phyloP scores from a whole-genome alignment of 2,888 invertebrate genomes.

The Leucophora obtusa region DNA sequence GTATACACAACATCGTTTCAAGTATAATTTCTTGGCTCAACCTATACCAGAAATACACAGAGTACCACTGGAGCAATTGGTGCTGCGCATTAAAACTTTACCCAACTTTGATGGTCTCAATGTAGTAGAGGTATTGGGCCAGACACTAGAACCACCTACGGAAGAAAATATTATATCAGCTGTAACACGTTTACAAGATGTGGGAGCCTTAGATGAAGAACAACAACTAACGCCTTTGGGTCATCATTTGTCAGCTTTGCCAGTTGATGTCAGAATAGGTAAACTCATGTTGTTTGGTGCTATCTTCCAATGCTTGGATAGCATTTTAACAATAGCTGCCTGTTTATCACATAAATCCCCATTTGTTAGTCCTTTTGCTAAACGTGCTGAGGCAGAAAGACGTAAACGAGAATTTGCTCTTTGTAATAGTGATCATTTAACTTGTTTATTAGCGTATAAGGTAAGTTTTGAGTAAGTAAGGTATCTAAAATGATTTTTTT shows the following conservation, averaged over 20 bases:
- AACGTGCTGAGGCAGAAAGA: constrained; percentile 84
- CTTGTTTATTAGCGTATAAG: constrained; percentile 90
- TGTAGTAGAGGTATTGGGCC: constrained; percentile 76
- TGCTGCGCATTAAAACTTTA: constrained; percentile 87
- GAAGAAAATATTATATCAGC: constrained; percentile 85
- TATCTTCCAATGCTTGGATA: constrained; percentile 94
- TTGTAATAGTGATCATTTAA: constrained; percentile 93
- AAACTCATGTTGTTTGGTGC: constrained; percentile 95
- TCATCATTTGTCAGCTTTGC: constrained; percentile 91
- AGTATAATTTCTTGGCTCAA: constrained; percentile 84
- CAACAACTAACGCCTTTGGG: constrained; percentile 90
- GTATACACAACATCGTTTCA: constrained; percentile 87
- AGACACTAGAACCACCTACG: constrained; percentile 87
- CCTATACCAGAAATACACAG: constrained; percentile 94
- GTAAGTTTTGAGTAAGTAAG: constrained; percentile 77
- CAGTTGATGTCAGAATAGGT: constrained; percentile 94
- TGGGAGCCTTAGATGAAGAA: constrained; percentile 88
- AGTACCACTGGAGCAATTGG: constrained; percentile 90
- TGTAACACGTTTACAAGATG: constrained; percentile 84
- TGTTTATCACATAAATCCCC: constrained; percentile 89
- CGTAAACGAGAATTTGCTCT: constrained; percentile 87
- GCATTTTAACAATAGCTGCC: constrained; percentile 93
- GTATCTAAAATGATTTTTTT: neutral
- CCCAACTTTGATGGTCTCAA: constrained; percentile 72
- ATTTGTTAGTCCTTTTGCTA: constrained; percentile 87